These are phyloP conservation scores for Ptyas mucosa DNA, from an alignment of 2,113 vertebrate species.

Conservation along the genomic window DNA sequence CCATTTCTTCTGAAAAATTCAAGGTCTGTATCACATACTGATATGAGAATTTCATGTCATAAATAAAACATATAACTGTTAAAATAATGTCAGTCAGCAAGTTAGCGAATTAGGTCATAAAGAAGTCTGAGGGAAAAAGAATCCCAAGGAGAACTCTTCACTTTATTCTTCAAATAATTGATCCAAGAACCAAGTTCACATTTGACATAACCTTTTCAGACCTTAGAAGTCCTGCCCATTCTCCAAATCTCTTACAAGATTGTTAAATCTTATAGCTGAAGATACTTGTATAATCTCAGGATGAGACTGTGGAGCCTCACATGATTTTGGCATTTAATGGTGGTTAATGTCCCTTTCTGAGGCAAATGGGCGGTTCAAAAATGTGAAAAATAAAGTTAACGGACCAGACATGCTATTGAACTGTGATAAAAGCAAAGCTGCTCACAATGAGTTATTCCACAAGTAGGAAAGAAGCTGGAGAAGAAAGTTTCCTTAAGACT, in stretches of 20 bases:
- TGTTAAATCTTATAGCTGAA: not conserved
- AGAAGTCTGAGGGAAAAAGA: not conserved
- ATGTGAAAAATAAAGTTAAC: not conserved
- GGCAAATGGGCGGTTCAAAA: not conserved
- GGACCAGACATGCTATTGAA: not conserved
- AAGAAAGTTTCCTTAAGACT: not conserved
- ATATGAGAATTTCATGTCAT: not conserved
- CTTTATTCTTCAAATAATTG: not conserved
- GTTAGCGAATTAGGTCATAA: not conserved
- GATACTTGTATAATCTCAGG: not conserved
- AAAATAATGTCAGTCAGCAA: not conserved
- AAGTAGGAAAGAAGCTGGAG: not conserved
- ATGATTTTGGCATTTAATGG: not conserved
- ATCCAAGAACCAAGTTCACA: not conserved
- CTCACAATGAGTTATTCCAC: not conserved
- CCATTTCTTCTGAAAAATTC: not conserved
- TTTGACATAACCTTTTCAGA: not conserved
- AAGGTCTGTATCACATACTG: not conserved
- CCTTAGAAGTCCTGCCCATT: not conserved
- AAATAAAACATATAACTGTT: not conserved
- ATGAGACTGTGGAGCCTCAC: not conserved
- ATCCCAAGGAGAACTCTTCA: not conserved
- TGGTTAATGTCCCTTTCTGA: not conserved
- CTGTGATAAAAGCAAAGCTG: not conserved
- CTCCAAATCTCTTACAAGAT: not conserved